A percentile compares a stretch with the other conserved stretches of the same genome.
phyloP scores from a whole-genome alignment of 2,888 invertebrate species.

The Aporophyla lueneburgensis region DNA sequence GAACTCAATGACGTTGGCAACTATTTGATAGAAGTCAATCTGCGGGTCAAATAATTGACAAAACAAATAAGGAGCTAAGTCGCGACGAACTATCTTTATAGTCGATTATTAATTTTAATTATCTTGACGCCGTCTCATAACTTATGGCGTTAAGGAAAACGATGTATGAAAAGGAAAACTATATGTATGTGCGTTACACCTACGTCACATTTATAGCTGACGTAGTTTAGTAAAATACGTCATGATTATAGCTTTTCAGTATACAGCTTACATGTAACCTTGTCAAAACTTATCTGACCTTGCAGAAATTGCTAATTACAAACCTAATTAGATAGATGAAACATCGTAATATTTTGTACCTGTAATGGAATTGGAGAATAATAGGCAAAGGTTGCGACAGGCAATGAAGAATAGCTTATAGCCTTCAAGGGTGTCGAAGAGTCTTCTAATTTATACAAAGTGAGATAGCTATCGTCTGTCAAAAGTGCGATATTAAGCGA shows the following conservation, averaged over 20 bases:
- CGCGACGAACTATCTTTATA: conserved; percentile 14
- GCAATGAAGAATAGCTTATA: conserved; percentile 46
- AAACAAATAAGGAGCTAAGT: conserved; percentile 32
- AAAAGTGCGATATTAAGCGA: conserved; percentile 58
- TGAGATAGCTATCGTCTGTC: conserved; percentile 45
- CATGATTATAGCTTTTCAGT: conserved; percentile 23
- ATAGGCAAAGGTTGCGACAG: conserved; percentile 26
- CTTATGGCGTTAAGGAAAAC: conserved; percentile 33
- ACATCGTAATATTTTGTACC: conserved; percentile 39
- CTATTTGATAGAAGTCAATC: conserved; percentile 34
- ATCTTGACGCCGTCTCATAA: conserved; percentile 11
- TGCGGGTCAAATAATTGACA: conserved; percentile 14
- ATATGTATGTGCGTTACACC: background rate
- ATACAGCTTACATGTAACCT: conserved; percentile 36
- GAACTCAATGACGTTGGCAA: conserved; percentile 41
- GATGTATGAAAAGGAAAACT: conserved; percentile 36
- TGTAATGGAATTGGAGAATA: conserved; percentile 43
- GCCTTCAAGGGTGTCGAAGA: conserved; percentile 48
- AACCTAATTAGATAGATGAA: conserved; percentile 50
- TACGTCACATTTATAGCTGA: conserved; percentile 32
- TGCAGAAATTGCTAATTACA: conserved; percentile 54
- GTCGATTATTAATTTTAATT: conserved; percentile 30
- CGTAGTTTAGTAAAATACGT: conserved; percentile 33
- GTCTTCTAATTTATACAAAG: conserved; percentile 45
- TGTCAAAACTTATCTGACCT: conserved; percentile 48